Conservation (phyloP, 1,140 invertebrate genomes). For the Ctenoplectra terminalis region DNA sequence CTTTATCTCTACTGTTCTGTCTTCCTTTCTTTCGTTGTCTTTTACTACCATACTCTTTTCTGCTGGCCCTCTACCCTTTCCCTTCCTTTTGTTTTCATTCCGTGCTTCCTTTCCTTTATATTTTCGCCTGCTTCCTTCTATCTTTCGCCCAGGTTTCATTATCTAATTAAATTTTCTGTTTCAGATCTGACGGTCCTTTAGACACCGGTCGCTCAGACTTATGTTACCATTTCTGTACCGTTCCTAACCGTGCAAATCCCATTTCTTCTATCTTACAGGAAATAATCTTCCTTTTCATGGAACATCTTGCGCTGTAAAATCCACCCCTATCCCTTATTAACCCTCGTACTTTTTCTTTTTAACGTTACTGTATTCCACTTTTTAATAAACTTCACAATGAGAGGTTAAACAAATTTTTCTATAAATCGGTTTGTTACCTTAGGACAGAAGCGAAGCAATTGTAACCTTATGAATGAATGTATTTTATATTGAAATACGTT, state of each 20-base stretch:
- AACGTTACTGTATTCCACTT: no score
- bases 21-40: neutral
- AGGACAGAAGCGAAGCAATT: neutral
- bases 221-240: slow-evolving; percentile 1
- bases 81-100: slow-evolving; percentile 1
- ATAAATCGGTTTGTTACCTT: neutral
- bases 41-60: neutral
- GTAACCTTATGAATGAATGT: neutral
- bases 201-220: neutral
- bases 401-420: neutral
- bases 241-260: neutral
- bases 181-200: slow-evolving; percentile 18
- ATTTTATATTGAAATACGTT: neutral
- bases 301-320: neutral
- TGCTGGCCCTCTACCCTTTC: neutral
- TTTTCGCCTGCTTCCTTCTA: neutral
- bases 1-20: neutral
- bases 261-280: neutral
- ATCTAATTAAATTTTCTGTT: slow-evolving; percentile 36
- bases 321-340: neutral
- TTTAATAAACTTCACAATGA: neutral
- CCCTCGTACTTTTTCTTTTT: neutral
- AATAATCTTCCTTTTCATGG: neutral
- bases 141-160: slow-evolving; percentile 24
- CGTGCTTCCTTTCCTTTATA: neutral